Evolutionary conservation across 2,888 invertebrate genomes (phyloP).

Genomic region (Orgyia antiqua): DNA sequence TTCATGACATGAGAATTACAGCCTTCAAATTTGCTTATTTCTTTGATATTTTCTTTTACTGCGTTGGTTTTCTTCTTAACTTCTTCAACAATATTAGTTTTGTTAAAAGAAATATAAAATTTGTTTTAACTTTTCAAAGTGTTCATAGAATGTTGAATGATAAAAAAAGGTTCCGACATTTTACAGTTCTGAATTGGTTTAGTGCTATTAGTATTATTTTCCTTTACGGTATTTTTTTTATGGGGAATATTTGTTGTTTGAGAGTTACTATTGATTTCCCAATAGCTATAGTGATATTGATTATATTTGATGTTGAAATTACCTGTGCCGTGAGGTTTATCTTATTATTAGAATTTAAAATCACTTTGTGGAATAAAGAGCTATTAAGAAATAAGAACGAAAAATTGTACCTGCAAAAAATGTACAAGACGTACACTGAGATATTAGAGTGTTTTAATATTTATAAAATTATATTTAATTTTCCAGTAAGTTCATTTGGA

Average conservation of each 20-base stretch:
- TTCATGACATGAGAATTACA: too few species aligned
- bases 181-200: slow-evolving; percentile 1
- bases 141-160: slow-evolving; percentile 5
- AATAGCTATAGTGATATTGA: background rate
- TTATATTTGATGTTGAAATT: slow-evolving; percentile 7
- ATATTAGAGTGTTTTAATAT: slow-evolving; percentile 3
- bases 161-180: background rate
- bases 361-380: slow-evolving; percentile 11
- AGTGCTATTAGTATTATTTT: background rate
- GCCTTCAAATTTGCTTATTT: too few species aligned
- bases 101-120: slow-evolving; percentile 3
- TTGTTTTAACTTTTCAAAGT: slow-evolving; percentile 8
- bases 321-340: slow-evolving; percentile 7
- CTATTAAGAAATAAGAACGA: background rate
- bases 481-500: slow-evolving; percentile 7
- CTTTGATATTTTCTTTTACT: slow-evolving; percentile 1
- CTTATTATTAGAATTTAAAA: slow-evolving; percentile 7
- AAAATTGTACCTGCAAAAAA: background rate
- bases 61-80: slow-evolving; percentile 4
- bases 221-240: slow-evolving; percentile 1
- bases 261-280: background rate
- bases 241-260: background rate
- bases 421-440: slow-evolving; percentile 5
- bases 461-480: background rate
- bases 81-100: slow-evolving; percentile 1